Conservation (phyloP, 2,113 vertebrate species). For the Scomber colias region DNA sequence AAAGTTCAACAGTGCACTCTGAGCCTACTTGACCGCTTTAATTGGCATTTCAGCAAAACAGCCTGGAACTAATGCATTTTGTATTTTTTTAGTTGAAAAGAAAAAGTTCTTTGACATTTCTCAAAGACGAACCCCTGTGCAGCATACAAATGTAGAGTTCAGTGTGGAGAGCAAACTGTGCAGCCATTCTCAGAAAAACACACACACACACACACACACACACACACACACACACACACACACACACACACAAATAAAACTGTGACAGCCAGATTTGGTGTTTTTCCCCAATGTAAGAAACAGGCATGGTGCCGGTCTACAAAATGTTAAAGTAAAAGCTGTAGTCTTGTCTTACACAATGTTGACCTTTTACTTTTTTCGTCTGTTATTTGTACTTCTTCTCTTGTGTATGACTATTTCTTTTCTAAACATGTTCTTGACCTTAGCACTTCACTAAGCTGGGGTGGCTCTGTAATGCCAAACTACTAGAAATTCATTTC, state of each 20-base stretch:
- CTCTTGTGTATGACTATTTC: background rate
- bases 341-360: background rate
- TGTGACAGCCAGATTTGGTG: constrained; percentile 18
- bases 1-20: constrained; percentile 25
- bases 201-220: too few relatives aligned
- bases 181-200: constrained; percentile 33
- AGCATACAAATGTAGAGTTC: constrained; percentile 72
- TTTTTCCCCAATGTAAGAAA: constrained; percentile 40
- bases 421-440: background rate
- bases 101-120: constrained; percentile 71
- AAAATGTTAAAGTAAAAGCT: constrained; percentile 26
- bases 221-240: too few relatives aligned
- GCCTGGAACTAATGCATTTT: constrained; percentile 47
- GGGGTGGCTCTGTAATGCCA: background rate
- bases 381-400: constrained; percentile 19
- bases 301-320: constrained; percentile 8
- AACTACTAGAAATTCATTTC: background rate
- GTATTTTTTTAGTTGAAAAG: constrained; percentile 53
- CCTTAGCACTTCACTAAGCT: background rate
- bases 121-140: constrained; percentile 59
- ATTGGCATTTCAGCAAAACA: constrained; percentile 52
- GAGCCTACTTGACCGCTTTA: constrained; percentile 27
- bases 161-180: constrained; percentile 55
- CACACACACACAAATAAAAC: constrained; percentile 32
- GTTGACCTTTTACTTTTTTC: constrained; percentile 27